Evolutionary conservation across 2,113 vertebrate species (phyloP), one percentile per base, ranked within the genome.

Genomic region (Cygnus atratus): DNA sequence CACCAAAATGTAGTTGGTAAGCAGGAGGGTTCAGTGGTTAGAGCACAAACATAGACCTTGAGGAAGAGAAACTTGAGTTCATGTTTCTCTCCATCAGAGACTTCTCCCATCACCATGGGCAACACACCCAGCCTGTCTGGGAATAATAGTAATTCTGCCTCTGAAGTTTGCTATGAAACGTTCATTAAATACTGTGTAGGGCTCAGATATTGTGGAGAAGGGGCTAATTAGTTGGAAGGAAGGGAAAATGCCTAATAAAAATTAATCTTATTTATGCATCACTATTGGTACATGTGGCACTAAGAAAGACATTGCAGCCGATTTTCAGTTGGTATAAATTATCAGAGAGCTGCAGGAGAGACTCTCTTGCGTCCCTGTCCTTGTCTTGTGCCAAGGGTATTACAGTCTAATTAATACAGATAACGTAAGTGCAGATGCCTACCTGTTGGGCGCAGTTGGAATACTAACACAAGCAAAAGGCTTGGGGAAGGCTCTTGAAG

Each of bases 361-460:
- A 91, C 77, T 95, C 84, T 95, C 62, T 85, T 90, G 79, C 83
- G 74, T 95, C 92, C 88, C 79, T 84, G 95, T 96, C 96, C 95
- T 96, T 97, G 96, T 93, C 96, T 91, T 70, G 80, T 96, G 93
- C 96, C 88, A 96, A 97, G 95, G 93, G 92, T 92, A 95, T 96
- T 96, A 96, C 84, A 92, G 88, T 94, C 95, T 96, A 96, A 96
- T 97, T 96, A 96, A 96, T 96, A 96, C 95, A 96, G 95, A 97
- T 96, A 95, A 96, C 92, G 89, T 76, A 88, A 96, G 96, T 72
- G 81, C 93, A 95, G 88, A 87, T 44, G 12, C 95, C 95, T 96
- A 97, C 95, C 96, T 95, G 94, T 95, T 96, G 95, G 91, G 94
- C 1, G 3, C 92, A 3, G 63, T 66, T 95, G 91, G 92, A 95